Percentiles rank a stretch among this genome's conserved stretches.
phyloP scores from a whole-genome alignment of 2,888 invertebrate species.

The Sepiola atlantica region DNA sequence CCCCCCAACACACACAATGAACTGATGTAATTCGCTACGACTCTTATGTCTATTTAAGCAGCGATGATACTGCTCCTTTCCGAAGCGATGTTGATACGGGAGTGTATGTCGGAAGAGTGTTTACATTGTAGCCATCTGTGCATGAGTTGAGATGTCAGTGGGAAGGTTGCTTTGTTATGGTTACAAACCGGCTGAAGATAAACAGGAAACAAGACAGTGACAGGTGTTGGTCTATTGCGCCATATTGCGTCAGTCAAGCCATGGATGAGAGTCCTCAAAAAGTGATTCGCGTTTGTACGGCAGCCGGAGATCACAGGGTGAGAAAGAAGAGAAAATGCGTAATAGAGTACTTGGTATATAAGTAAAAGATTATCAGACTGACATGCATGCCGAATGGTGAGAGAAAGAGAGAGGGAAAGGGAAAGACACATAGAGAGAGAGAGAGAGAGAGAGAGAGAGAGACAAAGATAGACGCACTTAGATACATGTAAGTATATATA shows the following conservation, averaged over 20 bases:
- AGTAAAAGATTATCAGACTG: no score
- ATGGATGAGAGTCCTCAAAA: no score
- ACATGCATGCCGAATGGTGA: no score
- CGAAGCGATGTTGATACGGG: background rate
- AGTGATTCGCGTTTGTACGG: no score
- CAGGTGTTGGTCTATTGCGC: background rate
- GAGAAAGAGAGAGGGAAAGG: no score
- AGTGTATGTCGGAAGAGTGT: background rate
- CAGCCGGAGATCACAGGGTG: no score
- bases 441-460: no score
- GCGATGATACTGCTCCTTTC: background rate
- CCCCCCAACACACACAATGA: background rate
- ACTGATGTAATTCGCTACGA: background rate
- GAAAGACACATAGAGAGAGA: no score
- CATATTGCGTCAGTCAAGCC: background rate
- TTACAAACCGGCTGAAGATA: background rate
- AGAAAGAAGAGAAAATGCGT: no score
- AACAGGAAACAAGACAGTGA: background rate
- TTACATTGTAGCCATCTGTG: background rate
- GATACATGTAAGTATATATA: no score
- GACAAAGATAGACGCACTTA: no score
- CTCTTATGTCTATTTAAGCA: background rate
- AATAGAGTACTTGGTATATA: no score
- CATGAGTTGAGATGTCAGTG: background rate
- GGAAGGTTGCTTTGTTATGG: background rate